These are phyloP conservation scores for Acheta domesticus DNA, from an alignment of 2,888 invertebrate genomes.

Conservation along the genomic window DNA sequence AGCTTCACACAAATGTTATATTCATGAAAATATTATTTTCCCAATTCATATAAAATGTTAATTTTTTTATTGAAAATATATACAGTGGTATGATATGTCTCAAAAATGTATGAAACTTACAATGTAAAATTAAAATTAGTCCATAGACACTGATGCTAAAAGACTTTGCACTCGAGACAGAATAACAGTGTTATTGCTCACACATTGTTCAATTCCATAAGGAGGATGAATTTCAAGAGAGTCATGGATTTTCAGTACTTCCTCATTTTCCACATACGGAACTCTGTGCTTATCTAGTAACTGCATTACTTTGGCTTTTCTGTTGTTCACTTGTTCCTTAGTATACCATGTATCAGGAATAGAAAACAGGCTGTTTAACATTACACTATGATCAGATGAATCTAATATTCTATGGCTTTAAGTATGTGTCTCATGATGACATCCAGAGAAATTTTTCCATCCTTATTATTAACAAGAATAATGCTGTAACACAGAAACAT, in stretches of 20 bases:
- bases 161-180: conserved; percentile 46
- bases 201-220: conserved; percentile 46
- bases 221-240: conserved; percentile 47
- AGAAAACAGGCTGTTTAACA: not conserved
- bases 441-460: conserved; percentile 25
- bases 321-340: conserved; percentile 25
- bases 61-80: no score
- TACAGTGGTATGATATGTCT: no score
- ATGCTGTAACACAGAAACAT: conserved; percentile 26
- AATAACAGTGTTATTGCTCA: conserved; percentile 47
- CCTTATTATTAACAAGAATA: conserved; percentile 24
- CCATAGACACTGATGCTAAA: conserved; percentile 45
- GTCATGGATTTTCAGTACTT: conserved; percentile 45
- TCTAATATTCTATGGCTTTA: conserved; percentile 25
- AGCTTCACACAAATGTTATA: no score
- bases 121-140: not conserved
- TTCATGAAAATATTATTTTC: no score
- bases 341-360: not conserved
- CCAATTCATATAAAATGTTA: no score
- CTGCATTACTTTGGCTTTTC: conserved; percentile 42
- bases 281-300: conserved; percentile 47
- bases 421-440: conserved; percentile 32
- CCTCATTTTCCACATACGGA: conserved; percentile 45
- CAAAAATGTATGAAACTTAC: no score
- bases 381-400: not conserved